These are phyloP conservation scores for Dorcus parallelipipedus DNA, from an alignment of 2,888 invertebrate species.

Conservation along the genomic window DNA sequence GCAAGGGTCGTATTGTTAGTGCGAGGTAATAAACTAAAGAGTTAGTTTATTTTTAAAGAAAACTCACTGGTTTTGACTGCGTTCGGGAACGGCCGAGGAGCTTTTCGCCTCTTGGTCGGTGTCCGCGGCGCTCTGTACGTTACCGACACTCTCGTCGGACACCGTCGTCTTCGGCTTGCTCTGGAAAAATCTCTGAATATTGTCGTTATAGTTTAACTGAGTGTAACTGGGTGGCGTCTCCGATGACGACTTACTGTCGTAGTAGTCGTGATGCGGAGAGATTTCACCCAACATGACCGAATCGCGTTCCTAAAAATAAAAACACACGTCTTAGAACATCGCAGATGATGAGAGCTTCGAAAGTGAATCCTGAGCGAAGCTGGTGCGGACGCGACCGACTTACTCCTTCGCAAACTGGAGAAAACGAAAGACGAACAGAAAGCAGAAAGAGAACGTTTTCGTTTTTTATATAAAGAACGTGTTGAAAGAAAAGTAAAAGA, in stretches of 20 bases:
- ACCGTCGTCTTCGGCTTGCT: constrained; percentile 62
- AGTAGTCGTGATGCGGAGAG: constrained; percentile 79
- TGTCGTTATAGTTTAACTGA: constrained; percentile 83
- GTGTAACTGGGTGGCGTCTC: constrained; percentile 81
- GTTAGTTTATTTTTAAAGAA: no score
- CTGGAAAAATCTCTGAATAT: constrained; percentile 61
- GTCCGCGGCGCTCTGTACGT: constrained; percentile 43
- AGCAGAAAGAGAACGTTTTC: no score
- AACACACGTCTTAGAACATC: neutral
- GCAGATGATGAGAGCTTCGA: no score
- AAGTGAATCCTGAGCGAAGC: no score
- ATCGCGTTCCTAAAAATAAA: constrained; percentile 62
- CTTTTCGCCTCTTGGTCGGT: constrained; percentile 46
- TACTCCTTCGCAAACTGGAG: no score
- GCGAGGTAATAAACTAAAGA: neutral
- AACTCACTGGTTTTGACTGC: constrained; percentile 39
- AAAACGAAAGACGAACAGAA: no score
- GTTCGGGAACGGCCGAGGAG: constrained; percentile 31
- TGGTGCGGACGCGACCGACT: no score
- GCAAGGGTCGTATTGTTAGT: neutral
- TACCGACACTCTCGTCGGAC: constrained; percentile 51
- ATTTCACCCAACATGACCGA: constrained; percentile 82
- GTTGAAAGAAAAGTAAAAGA: no score
- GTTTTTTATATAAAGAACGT: no score
- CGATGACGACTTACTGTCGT: constrained; percentile 74